These are phyloP conservation scores for Labroides dimidiatus DNA, from an alignment of 2,797 vertebrate genomes.

Conservation along the genomic window DNA sequence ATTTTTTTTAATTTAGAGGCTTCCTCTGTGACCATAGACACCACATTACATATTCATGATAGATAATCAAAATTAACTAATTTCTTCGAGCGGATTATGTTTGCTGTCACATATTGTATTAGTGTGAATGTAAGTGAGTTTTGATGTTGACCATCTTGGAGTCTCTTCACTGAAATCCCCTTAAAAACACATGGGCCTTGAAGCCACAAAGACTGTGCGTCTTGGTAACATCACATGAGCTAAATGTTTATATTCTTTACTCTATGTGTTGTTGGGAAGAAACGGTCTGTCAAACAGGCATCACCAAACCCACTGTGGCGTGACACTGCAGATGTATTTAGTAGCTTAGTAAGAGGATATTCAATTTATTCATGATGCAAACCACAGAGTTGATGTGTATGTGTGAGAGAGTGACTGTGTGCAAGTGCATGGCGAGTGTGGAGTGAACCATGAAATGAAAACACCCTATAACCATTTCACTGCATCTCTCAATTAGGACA, in stretches of 20 bases:
- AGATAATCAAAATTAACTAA: neutral
- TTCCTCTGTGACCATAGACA: neutral
- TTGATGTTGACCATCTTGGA: neutral
- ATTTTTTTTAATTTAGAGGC: neutral
- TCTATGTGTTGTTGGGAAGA: constrained; percentile 43
- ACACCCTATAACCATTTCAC: constrained; percentile 78
- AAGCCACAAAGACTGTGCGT: constrained; percentile 9
- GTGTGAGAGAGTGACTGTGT: constrained; percentile 42
- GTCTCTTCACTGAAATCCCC: too few species aligned
- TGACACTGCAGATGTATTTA: constrained; percentile 75
- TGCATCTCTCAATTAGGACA: constrained; percentile 80
- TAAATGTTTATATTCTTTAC: constrained; percentile 57
- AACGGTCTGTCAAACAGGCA: constrained; percentile 45
- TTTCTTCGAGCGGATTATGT: neutral
- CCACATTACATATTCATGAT: neutral
- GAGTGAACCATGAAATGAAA: constrained; percentile 81
- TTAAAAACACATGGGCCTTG: neutral
- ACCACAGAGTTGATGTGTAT: constrained; percentile 64
- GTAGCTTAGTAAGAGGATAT: constrained; percentile 76
- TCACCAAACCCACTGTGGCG: constrained; percentile 47
- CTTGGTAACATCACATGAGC: constrained; percentile 25
- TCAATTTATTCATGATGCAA: constrained; percentile 83
- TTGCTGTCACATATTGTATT: neutral
- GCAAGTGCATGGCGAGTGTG: constrained; percentile 65
- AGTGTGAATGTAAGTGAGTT: neutral